Evolutionary conservation across 2,888 invertebrate genomes (phyloP), one percentile per base, ranked within the genome.

Genomic region (Hesperia comma): DNA sequence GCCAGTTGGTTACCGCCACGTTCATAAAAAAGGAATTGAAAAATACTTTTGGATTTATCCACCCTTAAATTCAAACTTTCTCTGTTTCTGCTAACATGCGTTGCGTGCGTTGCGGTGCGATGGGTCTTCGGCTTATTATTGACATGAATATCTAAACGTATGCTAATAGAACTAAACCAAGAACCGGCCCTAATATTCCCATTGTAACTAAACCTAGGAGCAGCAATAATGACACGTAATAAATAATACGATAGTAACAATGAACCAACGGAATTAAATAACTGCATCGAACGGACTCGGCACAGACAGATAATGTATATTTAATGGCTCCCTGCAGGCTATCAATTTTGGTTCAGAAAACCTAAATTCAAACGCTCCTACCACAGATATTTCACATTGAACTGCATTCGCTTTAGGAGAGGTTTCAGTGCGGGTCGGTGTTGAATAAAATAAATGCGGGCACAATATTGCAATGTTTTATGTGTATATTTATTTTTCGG

Each of bases 301-400:
- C 61, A 56, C 71, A 71, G 71, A 70, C 77, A 76, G 73, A 76
- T 84, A 84, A 85, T 84, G 83, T 80, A 79, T 82, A 83, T 83
- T 84, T 84, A 84, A 85, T 84, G 82, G 80, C 75, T 69, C 75
- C 80, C 80, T 72, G 77, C 77, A 78, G 78, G 81, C 82, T 78
- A 80, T 80, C 79, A 80, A 78, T 80, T 79, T 79, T 79, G 77
- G 71, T 73, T 74, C 73, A 72, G 74, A 74, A 75, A 75, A 75
- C 73, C 74, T 74, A 74, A 68, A 68, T 66, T 69, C 69, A 61
- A 70, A 66, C 69, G 71, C 8, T 62, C 26, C 21, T 26, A 57
- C 43, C 53, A 53, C 58, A 58, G 26, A 67, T 67, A 61, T 66
- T 60, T 66, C 33, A 58, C 60, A 61, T 66, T 33, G 60, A 66